phyloP scores from a whole-genome alignment of 2,888 invertebrate genomes.

The Netelia fuscicornis region DNA sequence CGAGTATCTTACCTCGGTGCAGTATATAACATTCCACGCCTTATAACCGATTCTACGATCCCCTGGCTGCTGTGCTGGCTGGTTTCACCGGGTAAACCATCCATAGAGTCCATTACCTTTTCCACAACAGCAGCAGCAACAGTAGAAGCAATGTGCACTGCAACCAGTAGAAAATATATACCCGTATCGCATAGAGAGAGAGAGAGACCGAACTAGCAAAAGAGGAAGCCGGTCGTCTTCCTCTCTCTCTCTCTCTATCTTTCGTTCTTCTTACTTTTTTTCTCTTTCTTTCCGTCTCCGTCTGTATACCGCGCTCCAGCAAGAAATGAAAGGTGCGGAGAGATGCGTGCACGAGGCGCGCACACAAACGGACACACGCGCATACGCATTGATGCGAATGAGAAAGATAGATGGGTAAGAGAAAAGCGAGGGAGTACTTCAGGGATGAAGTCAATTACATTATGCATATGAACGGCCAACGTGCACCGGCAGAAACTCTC shows the following conservation, averaged over 20 bases:
- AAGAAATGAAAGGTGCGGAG: conserved; percentile 68
- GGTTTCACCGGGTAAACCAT: conserved; percentile 41
- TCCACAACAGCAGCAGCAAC: background rate
- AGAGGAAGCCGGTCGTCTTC: conserved; percentile 49
- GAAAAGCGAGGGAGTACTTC: conserved; percentile 69
- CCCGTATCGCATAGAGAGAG: conserved; percentile 46
- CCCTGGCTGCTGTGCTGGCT: conserved; percentile 14
- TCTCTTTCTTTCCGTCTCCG: background rate
- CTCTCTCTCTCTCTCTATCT: conserved; percentile 13
- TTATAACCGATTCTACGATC: conserved; percentile 65
- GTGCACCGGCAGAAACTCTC: conserved; percentile 53
- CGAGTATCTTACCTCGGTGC: conserved; percentile 53
- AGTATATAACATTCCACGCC: conserved; percentile 64
- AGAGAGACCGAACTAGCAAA: conserved; percentile 57
- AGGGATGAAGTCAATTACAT: conserved; percentile 83
- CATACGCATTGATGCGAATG: conserved; percentile 24
- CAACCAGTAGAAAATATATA: conserved; percentile 19
- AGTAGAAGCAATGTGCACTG: conserved; percentile 28
- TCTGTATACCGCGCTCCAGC: conserved; percentile 34
- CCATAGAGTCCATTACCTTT: conserved; percentile 62
- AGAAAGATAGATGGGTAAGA: conserved; percentile 66
- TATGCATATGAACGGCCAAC: conserved; percentile 82
- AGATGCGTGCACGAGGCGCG: conserved; percentile 50
- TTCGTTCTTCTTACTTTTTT: background rate
- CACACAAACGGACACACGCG: background rate